Conservation (phyloP, 1,140 invertebrate species). For the Drosophila sp. region DNA sequence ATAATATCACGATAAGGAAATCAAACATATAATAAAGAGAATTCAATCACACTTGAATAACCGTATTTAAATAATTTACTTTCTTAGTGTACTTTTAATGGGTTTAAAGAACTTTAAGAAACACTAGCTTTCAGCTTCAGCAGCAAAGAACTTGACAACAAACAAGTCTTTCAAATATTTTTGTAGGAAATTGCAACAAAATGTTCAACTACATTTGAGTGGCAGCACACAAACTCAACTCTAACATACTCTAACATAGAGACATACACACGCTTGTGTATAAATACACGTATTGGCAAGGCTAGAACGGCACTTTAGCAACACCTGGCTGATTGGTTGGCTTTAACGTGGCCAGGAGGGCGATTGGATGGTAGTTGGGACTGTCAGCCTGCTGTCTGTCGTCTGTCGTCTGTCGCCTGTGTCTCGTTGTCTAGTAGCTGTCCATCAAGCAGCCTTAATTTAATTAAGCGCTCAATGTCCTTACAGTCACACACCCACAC, state of each 20-base stretch:
- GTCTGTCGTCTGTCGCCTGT: slow-evolving; percentile 14
- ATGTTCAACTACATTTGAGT: slow-evolving; percentile 63
- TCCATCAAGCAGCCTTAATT: slow-evolving; percentile 81
- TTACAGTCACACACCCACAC: slow-evolving; percentile 49
- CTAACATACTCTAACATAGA: too few species aligned
- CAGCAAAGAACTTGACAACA: slow-evolving; percentile 41
- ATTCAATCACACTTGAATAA: too few species aligned
- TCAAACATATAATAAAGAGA: too few species aligned
- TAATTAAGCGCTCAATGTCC: slow-evolving; percentile 82
- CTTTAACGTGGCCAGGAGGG: slow-evolving; percentile 5
- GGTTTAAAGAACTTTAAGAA: neutral
- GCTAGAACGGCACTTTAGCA: slow-evolving; percentile 60
- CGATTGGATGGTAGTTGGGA: neutral
- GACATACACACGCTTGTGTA: slow-evolving; percentile 5
- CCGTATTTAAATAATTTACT: too few species aligned
- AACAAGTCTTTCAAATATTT: slow-evolving; percentile 39
- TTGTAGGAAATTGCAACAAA: slow-evolving; percentile 52
- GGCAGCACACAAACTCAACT: slow-evolving; percentile 46
- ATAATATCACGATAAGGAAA: too few species aligned
- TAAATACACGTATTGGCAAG: slow-evolving; percentile 25
- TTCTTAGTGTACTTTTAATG: too few species aligned
- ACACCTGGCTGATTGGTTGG: slow-evolving; percentile 64
- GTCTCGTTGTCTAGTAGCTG: slow-evolving; percentile 75
- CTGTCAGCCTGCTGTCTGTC: slow-evolving; percentile 34
- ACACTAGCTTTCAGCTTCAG: slow-evolving; percentile 8